Conservation (phyloP, 2,113 vertebrate genomes). For the Periophthalmodon schlosseri region DNA sequence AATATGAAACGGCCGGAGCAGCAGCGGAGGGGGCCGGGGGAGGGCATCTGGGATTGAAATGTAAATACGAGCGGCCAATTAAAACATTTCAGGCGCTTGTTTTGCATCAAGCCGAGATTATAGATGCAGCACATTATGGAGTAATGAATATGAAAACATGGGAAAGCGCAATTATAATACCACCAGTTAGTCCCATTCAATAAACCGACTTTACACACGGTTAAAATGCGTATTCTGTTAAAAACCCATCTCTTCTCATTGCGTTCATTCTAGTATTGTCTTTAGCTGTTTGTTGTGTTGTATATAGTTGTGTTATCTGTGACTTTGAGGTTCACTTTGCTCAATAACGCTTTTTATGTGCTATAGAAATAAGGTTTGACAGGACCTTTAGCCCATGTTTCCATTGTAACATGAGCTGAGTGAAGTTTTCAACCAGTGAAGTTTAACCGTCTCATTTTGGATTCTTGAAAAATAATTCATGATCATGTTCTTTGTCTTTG, state of each 20-base stretch:
- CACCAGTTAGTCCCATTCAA: constrained; percentile 60
- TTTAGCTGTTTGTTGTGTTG: no score
- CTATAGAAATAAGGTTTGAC: not conserved
- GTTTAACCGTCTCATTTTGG: not conserved
- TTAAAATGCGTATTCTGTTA: not conserved
- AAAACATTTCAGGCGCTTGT: constrained; percentile 76
- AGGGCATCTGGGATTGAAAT: constrained; percentile 74
- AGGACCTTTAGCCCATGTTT: not conserved
- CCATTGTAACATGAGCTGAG: not conserved
- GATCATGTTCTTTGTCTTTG: no score
- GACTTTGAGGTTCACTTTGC: not conserved
- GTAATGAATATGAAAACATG: constrained; percentile 73
- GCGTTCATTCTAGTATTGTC: no score
- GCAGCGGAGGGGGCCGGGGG: constrained; percentile 57
- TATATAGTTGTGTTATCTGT: not conserved
- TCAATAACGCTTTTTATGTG: not conserved
- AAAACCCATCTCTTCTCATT: not conserved
- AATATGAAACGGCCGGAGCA: constrained; percentile 64
- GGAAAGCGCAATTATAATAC: constrained; percentile 62
- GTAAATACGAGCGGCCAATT: constrained; percentile 77
- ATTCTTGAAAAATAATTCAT: no score
- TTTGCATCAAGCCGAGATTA: constrained; percentile 71
- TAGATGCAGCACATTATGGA: constrained; percentile 74
- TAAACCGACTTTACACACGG: constrained; percentile 7
- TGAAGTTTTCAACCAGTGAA: not conserved